phyloP scores from a whole-genome alignment of 2,797 vertebrate genomes.

The Menidia menidia region DNA sequence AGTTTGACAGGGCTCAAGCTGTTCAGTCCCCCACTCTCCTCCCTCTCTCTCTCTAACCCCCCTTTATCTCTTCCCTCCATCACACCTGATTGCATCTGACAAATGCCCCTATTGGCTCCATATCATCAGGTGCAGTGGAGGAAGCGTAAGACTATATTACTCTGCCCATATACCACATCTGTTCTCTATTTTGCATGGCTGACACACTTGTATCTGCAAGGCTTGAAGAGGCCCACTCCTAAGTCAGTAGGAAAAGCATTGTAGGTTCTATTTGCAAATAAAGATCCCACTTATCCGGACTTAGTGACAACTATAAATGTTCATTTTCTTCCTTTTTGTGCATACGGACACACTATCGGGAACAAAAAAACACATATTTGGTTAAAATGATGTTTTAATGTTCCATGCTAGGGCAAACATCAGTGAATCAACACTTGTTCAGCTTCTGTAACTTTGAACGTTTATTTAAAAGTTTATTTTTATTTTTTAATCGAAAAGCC shows the following conservation, averaged over 20 bases:
- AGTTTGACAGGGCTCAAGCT: conserved; percentile 74
- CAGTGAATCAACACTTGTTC: not conserved
- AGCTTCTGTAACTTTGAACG: no score
- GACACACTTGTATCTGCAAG: conserved; percentile 63
- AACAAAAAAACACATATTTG: not conserved
- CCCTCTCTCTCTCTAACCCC: conserved; percentile 36
- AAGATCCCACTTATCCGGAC: conserved; percentile 55
- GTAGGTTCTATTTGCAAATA: conserved; percentile 47
- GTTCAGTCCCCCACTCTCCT: conserved; percentile 48
- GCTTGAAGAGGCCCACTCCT: conserved; percentile 62
- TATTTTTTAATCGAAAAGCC: no score
- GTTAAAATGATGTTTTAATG: conserved; percentile 3
- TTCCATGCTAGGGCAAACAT: not conserved
- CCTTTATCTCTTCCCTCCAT: conserved; percentile 73
- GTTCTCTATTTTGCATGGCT: conserved; percentile 74
- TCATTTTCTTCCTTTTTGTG: conserved; percentile 44
- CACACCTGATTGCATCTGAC: conserved; percentile 86
- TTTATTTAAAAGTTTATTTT: no score
- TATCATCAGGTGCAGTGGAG: conserved; percentile 80
- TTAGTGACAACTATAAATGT: conserved; percentile 27
- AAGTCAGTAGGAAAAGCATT: conserved; percentile 59
- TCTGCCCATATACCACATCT: conserved; percentile 79
- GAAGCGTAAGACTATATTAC: conserved; percentile 82
- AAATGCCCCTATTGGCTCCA: conserved; percentile 83
- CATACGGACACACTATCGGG: not conserved